phyloP scores from a whole-genome alignment of 2,797 vertebrate species.

The Sebastes ruberrimus region DNA sequence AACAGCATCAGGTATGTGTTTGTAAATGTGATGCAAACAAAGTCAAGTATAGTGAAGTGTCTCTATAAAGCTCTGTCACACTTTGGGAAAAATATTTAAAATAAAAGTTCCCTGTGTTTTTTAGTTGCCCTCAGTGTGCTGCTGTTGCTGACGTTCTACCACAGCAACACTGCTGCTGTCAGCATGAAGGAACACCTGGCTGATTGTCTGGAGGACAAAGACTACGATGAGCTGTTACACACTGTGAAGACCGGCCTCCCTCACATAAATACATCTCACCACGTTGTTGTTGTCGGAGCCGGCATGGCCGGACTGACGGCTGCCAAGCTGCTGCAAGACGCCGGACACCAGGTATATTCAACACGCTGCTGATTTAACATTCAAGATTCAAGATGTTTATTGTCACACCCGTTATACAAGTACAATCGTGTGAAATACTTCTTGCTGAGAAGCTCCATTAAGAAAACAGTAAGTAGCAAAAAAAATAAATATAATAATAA shows the following conservation, averaged over 20 bases:
- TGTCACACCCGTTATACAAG: no score
- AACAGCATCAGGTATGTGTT: neutral
- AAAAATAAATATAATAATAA: no score
- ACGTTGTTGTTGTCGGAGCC: slow-evolving; percentile 70
- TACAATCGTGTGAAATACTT: no score
- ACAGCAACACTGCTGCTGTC: neutral
- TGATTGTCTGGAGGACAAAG: slow-evolving; percentile 75
- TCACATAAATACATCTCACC: slow-evolving; percentile 4
- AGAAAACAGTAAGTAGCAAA: no score
- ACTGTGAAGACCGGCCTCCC: slow-evolving; percentile 69
- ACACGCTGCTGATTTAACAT: no score
- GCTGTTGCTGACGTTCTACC: neutral
- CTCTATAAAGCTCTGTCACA: neutral
- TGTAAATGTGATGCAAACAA: neutral
- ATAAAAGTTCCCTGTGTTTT: neutral
- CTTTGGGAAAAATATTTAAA: neutral
- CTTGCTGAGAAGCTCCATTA: no score
- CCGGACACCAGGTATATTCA: slow-evolving; percentile 70
- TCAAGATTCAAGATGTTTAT: no score
- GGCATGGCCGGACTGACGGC: slow-evolving; percentile 79
- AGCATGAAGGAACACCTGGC: slow-evolving; percentile 47
- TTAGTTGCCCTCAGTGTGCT: neutral
- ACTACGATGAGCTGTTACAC: slow-evolving; percentile 73
- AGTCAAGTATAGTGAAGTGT: neutral
- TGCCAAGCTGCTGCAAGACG: slow-evolving; percentile 69